phyloP scores from a whole-genome alignment of 2,113 vertebrate species.

The Puntigrus tetrazona region DNA sequence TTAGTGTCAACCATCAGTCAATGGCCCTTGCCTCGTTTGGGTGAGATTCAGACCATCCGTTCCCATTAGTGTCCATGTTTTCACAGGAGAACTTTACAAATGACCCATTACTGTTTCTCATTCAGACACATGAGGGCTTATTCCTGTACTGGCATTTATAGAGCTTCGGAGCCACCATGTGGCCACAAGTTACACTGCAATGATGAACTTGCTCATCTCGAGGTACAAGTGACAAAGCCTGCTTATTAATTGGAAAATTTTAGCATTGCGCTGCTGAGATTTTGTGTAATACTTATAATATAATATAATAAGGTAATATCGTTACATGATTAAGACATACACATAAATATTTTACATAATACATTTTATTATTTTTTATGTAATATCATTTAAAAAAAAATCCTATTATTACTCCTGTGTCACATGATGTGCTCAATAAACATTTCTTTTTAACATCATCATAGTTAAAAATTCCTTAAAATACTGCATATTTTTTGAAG shows the following conservation, averaged over 20 bases:
- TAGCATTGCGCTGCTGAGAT: neutral
- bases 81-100: conserved; percentile 34
- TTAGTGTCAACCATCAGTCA: conserved; percentile 49
- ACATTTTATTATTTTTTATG: too few species aligned
- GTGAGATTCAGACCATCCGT: conserved; percentile 46
- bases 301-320: neutral
- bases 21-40: conserved; percentile 15
- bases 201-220: conserved; percentile 37
- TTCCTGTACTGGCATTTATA: conserved; percentile 58
- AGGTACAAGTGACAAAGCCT: neutral
- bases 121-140: conserved; percentile 3
- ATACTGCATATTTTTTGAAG: too few species aligned
- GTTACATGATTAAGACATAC: neutral
- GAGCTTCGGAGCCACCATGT: conserved; percentile 81
- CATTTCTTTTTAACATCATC: neutral
- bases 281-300: neutral
- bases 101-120: conserved; percentile 27
- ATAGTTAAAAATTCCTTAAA: neutral
- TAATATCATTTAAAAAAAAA: neutral
- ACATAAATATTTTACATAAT: neutral
- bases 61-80: conserved; percentile 43
- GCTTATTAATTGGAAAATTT: neutral
- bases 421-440: neutral
- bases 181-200: conserved; percentile 57
- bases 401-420: neutral